These are phyloP conservation scores for Dicentrarchus labrax DNA, from an alignment of 2,113 vertebrate genomes.

Conservation along the genomic window DNA sequence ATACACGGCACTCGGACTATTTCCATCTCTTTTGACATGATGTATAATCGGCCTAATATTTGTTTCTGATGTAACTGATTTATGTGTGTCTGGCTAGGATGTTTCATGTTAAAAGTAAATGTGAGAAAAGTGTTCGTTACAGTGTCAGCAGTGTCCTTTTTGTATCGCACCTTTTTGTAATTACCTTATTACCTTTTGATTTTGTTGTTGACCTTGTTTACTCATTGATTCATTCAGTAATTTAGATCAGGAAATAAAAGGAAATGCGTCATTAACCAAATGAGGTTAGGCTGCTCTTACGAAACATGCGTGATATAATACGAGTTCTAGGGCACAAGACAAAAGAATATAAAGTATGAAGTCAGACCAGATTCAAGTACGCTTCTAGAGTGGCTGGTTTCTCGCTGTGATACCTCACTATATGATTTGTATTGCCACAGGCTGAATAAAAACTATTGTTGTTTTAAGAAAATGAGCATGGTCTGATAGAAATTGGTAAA, in stretches of 20 bases:
- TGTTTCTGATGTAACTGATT: not conserved
- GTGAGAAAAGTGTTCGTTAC: not conserved
- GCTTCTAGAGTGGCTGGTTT: not conserved
- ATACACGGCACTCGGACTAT: accelerated
- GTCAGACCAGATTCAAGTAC: slow-evolving; percentile 17
- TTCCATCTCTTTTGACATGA: not conserved
- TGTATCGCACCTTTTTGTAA: not conserved
- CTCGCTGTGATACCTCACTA: not conserved
- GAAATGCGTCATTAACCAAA: not conserved
- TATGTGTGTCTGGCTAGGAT: not conserved
- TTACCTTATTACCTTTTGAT: not conserved
- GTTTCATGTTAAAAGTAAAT: not conserved
- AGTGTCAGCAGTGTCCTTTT: not conserved
- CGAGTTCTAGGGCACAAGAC: not conserved
- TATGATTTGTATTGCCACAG: not conserved
- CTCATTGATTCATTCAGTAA: not conserved
- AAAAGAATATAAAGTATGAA: not conserved
- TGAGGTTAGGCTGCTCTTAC: slow-evolving; percentile 12
- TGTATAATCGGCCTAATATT: too few relatives aligned
- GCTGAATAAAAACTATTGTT: not conserved
- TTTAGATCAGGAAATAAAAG: not conserved
- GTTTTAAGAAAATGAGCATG: not conserved
- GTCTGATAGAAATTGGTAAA: not conserved
- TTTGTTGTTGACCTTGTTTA: not conserved
- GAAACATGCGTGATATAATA: not conserved